phyloP scores from a whole-genome alignment of 1,140 invertebrate genomes.

The Aphis craccivora region DNA sequence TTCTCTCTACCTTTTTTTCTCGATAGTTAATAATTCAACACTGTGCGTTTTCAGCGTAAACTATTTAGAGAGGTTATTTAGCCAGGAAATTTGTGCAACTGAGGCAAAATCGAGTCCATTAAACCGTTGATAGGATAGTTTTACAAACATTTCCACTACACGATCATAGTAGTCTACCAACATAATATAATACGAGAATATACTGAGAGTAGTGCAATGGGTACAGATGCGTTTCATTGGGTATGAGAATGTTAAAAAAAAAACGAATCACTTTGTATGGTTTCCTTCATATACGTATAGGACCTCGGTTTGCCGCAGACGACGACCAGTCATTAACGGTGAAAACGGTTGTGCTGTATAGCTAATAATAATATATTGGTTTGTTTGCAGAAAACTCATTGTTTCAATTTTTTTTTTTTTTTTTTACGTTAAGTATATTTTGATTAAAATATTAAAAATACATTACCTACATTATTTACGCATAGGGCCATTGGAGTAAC shows the following conservation, averaged over 20 bases:
- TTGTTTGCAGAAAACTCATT: neutral
- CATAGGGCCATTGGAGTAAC: no score
- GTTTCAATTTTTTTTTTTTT: neutral
- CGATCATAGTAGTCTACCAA: neutral
- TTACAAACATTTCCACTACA: neutral
- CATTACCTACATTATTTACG: no score
- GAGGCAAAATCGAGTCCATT: constrained; percentile 36
- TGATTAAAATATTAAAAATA: no score
- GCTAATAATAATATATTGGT: neutral
- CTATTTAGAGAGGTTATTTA: constrained; percentile 12
- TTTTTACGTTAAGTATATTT: no score
- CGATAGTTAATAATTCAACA: neutral
- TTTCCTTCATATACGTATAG: neutral
- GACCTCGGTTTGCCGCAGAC: neutral
- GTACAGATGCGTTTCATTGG: neutral
- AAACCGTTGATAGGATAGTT: constrained; percentile 27
- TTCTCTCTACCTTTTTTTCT: constrained; percentile 1
- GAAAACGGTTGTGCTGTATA: neutral
- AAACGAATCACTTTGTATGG: neutral
- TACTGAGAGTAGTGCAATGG: neutral
- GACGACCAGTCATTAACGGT: neutral
- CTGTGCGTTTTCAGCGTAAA: neutral
- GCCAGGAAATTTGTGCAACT: constrained; percentile 13
- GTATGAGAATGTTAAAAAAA: neutral
- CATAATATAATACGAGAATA: neutral